Evolutionary conservation across 2,888 invertebrate genomes (phyloP), one percentile per base, ranked within the genome.

Genomic region (Hypselothyrea guttata): DNA sequence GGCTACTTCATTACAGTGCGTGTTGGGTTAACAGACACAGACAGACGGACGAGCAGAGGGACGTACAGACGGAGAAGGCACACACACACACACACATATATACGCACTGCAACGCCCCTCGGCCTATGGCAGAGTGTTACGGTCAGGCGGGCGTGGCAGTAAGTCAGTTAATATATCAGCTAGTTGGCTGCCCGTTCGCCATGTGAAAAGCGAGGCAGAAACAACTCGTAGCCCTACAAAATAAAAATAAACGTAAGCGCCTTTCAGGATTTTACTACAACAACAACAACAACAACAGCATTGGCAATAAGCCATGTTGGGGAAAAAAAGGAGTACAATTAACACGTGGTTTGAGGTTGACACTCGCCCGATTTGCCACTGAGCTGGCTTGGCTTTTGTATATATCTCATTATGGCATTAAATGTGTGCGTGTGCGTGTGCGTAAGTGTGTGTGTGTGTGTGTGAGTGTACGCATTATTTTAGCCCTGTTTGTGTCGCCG

Each of bases 1-100:
- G 81, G 79, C 81, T 81, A 81, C 81, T 81, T 81, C 81, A 81
- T 83, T 81, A 81, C 77, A 73, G 75, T 83, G 81, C 81, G 81
- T 81, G 84, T 77, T 76, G 79, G 72, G 62, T 59, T 69, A 61
- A 60, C 52, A 64, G 47, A 59, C 57, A 73, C 52, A 62, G 55
- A 56, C 57, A 57, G 38, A 52, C 42, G 52, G 33, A 54, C 59
- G 47, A 47, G 49, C 38, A 42, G 40, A 48, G n/a, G n/a, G n/a
- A 73, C 52, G 59, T 53, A 56, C 57, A 57, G 38, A 52, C 42
- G 52, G 33, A 54, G 57, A 49, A 47, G 49, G 40, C 41, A 48
- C 42, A 54, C 44, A 53, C 49, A 61, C 18, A 55, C 49, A 56
- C 42, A 49, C 53, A 44, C 30, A 56, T 34, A 41, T 8, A 18